Conservation (phyloP, 2,888 invertebrate genomes). For the Galerucella pusilla region DNA sequence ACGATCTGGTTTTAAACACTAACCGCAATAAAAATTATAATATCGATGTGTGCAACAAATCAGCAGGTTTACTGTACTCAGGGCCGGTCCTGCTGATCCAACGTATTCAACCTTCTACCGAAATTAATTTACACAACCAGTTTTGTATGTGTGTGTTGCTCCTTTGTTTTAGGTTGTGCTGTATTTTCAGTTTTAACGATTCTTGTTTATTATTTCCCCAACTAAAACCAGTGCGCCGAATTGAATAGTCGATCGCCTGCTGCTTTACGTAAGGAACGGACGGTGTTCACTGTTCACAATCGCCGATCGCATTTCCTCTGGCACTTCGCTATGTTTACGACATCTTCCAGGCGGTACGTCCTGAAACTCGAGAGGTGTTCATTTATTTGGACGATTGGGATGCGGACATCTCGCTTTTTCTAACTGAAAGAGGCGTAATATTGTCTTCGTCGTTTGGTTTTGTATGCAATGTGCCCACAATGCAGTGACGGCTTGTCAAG, state of each 20-base stretch:
- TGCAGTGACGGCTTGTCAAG: neutral
- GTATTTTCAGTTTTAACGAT: constrained; percentile 58
- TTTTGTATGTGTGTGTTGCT: constrained; percentile 51
- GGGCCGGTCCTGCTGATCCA: constrained; percentile 30
- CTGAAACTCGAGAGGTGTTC: neutral
- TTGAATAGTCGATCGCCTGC: neutral
- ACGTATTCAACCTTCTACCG: constrained; percentile 51
- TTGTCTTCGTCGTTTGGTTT: neutral
- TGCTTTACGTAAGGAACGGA: neutral
- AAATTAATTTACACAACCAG: constrained; percentile 66
- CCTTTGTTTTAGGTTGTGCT: constrained; percentile 63
- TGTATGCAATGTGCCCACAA: neutral
- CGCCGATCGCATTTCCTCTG: neutral
- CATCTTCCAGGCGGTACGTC: neutral
- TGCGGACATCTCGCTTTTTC: neutral
- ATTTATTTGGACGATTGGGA: neutral
- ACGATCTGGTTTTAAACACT: too few species aligned
- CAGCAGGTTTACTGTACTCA: neutral
- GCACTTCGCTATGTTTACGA: neutral
- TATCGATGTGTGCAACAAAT: neutral
- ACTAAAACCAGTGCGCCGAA: neutral
- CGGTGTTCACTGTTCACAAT: neutral
- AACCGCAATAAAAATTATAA: too few species aligned
- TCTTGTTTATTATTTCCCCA: constrained; percentile 59
- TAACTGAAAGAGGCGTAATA: constrained; percentile 4